Evolutionary conservation across 2,113 vertebrate genomes (phyloP), one percentile per base, ranked within the genome.

Genomic region (Onychostruthus taczanowskii): DNA sequence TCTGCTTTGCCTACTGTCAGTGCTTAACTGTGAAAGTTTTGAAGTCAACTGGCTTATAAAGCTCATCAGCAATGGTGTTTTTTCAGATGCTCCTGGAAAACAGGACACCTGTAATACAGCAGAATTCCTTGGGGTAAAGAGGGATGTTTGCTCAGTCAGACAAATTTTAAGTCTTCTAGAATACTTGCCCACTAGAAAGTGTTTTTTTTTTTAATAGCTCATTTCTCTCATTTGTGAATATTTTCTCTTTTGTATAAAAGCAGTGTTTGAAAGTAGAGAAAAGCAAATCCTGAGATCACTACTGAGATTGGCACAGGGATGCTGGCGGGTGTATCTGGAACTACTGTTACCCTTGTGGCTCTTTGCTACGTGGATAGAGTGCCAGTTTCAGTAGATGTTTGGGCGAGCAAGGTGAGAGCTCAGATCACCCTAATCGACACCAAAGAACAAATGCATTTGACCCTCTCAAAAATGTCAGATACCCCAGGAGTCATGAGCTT

Each of bases 401-500:
- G 3, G 3, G 7, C 3, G 1, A 47, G 49, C 1, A 2, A 41
- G 26, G 28, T 74, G 28, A 15, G 26, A 47, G 67, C 27, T 21
- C 27, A 59, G 10, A 9, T 53, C 37, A 68, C 13, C 13, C 9
- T 17, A 31, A 37, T 64, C 7, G 46, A n/a, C 19, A 50, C 8
- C 20, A 27, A n/a, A 35, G 23, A 13, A 16, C 14, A 47, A 31
- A 39, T 27, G 43, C 8, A 2, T 22, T 44, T 52, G 20, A 58
- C 14, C 10, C 6, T 64, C 33, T 86, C 56, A 62, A 9, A 17
- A 68, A 30, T 24, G 31, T 33, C 0, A 0, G 27, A 15, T 58
- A 16, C 20, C 14, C 9, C 21, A 27, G 24, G 35, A 80, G 17
- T 44, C 8, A 23, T 0, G 2, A 66, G 12, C 17, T 14, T 66